phyloP scores from a whole-genome alignment of 2,888 invertebrate genomes.

The Halocaridina rubra region DNA sequence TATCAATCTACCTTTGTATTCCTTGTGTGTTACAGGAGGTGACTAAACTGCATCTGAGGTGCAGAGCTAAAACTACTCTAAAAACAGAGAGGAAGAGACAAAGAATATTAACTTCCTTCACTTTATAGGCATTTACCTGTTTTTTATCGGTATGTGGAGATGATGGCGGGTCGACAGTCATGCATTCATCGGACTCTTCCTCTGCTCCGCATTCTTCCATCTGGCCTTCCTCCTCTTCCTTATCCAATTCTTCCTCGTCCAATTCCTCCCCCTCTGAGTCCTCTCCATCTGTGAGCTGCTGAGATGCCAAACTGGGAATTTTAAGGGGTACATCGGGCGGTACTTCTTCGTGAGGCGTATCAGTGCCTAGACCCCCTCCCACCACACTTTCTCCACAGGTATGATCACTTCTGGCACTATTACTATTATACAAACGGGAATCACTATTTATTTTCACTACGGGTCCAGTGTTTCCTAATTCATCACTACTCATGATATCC shows the following conservation, averaged over 20 bases:
- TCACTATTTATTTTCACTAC: conserved; percentile 7
- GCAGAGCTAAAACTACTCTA: too few relatives aligned
- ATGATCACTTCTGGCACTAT: conserved; percentile 29
- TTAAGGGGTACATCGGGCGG: conserved; percentile 48
- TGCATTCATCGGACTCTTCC: conserved; percentile 28
- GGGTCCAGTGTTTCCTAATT: conserved; percentile 26
- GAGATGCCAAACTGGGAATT: conserved; percentile 22
- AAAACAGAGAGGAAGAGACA: too few relatives aligned
- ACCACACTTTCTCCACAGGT: conserved; percentile 12
- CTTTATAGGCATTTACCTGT: conserved; percentile 35
- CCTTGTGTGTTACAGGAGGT: too few relatives aligned
- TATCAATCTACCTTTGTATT: too few relatives aligned
- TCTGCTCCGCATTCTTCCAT: conserved; percentile 35
- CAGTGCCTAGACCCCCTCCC: conserved; percentile 50
- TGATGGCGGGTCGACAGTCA: conserved; percentile 44
- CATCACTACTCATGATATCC: conserved; percentile 43
- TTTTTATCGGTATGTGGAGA: conserved; percentile 52
- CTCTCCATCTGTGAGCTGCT: conserved; percentile 38
- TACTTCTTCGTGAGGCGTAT: conserved; percentile 60
- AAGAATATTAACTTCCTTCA: not conserved
- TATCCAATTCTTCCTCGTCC: conserved; percentile 11
- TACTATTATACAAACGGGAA: conserved; percentile 13
- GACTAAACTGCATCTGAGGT: too few relatives aligned
- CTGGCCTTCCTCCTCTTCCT: conserved; percentile 30
- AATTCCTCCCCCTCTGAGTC: conserved; percentile 23